Conservation (phyloP, 2,888 invertebrate species). For the Polymixis flavicincta region DNA sequence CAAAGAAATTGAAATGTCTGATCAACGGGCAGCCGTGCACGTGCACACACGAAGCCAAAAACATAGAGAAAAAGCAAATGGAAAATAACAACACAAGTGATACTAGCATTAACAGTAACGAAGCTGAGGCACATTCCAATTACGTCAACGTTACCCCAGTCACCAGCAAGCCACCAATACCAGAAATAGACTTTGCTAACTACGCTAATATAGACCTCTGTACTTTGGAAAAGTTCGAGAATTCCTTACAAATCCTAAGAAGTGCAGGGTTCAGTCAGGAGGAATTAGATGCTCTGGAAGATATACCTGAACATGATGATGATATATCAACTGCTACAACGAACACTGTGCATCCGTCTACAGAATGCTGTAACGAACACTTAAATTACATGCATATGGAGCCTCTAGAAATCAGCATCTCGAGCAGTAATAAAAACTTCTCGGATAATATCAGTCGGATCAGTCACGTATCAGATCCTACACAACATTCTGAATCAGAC, state of each 20-base stretch:
- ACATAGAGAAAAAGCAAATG: conserved; percentile 89
- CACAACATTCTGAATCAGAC: conserved; percentile 85
- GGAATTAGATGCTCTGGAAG: conserved; percentile 88
- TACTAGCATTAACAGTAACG: conserved; percentile 76
- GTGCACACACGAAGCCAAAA: conserved; percentile 87
- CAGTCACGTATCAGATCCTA: conserved; percentile 89
- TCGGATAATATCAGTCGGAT: conserved; percentile 90
- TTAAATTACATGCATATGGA: conserved; percentile 86
- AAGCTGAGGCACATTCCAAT: conserved; percentile 82
- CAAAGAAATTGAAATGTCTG: conserved; percentile 94
- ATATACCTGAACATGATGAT: conserved; percentile 86
- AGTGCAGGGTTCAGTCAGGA: conserved; percentile 91
- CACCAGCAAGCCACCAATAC: conserved; percentile 73
- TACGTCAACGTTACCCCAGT: conserved; percentile 89
- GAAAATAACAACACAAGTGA: conserved; percentile 77
- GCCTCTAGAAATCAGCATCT: conserved; percentile 82
- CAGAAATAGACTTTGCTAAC: conserved; percentile 87
- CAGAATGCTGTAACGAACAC: conserved; percentile 84
- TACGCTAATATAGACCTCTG: conserved; percentile 95
- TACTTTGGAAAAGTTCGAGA: conserved; percentile 94
- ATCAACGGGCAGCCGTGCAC: conserved; percentile 90
- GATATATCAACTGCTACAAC: conserved; percentile 85
- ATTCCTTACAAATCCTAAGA: conserved; percentile 92
- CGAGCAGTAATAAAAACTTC: conserved; percentile 86
- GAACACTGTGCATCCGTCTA: conserved; percentile 81